phyloP scores from a whole-genome alignment of 92 coral and sea anemone genomes.

The Bergia sp. region DNA sequence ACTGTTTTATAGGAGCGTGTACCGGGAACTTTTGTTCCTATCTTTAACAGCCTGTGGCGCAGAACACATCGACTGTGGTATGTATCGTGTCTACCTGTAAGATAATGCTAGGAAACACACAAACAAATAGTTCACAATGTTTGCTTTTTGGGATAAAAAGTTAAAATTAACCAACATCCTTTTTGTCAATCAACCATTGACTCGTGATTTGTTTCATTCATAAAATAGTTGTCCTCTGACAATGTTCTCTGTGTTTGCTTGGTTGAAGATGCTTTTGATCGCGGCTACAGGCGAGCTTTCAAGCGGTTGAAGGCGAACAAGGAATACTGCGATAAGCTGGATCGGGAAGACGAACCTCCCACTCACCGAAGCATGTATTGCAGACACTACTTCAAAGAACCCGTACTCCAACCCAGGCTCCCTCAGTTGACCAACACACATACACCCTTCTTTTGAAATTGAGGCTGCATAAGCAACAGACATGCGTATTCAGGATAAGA shows the following conservation, averaged over 20 bases:
- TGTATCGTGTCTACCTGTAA: conserved; percentile 16
- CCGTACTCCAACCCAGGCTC: conserved; percentile 88
- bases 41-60: conserved; percentile 91
- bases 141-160: background rate
- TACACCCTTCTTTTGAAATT: conserved; percentile 26
- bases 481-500: background rate
- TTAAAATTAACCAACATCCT: too few relatives aligned
- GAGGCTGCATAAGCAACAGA: background rate
- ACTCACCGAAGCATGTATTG: conserved; percentile 75
- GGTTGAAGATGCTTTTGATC: conserved; percentile 86
- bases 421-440: conserved; percentile 70
- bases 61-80: conserved; percentile 92
- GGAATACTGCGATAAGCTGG: conserved; percentile 65
- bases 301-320: conserved; percentile 67
- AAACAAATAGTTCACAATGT: background rate
- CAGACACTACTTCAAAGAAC: conserved; percentile 82
- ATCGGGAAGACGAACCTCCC: conserved; percentile 79
- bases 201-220: background rate
- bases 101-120: background rate
- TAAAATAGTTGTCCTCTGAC: background rate
- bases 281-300: conserved; percentile 88
- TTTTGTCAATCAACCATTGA: too few relatives aligned
- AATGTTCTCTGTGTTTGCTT: background rate
- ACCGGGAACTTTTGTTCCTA: conserved; percentile 88
- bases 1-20: conserved; percentile 79